Base-by-base conservation (phyloP, 2,113 vertebrate species). In the Calypte anna region DNA sequence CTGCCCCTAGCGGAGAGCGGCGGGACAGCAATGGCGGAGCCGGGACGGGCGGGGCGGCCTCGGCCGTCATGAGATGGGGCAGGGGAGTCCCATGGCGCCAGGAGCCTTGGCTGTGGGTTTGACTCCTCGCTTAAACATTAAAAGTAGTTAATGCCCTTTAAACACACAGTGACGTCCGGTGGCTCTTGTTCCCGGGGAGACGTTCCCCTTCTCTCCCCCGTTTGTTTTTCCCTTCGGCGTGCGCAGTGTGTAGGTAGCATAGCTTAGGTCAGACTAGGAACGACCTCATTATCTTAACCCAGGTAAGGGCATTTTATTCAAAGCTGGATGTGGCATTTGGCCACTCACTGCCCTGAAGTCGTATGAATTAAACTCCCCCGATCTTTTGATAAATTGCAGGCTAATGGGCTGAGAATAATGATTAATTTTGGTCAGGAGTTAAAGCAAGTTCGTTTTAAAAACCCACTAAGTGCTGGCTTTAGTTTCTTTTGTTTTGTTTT, bases 391-490 rank as follows among this genome's bases (percentile, higher is more conserved):
- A 22, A 15, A 69, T 23, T 38, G 3, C 7, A 27, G 12, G 28
- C 20, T 11, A 18, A 54, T 6, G 16, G 43, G 6, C 21, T 25
- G 19, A 28, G 33, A 58, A 76, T 13, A 38, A 21, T 63, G 11
- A 19, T 16, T 20, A 19, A 33, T 82, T 43, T n/a, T 19, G 10
- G 4, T 36, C 17, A 30, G 22, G 22, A 27, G 66, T 74, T 82
- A 58, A 69, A 74, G 5, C 17, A 44, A 14, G 0, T 25, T 44
- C 10, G 12, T 59, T 22, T 4, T 23, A 70, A 61, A 55, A 16
- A 12, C 3, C 9, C 12, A 2, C 2, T 4, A 38, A n/a, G 22
- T 0, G 1, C 33, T 51, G 1, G 9, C 24, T 53, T 38, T 53
- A 51, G 27, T 8, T 69, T 50, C 50, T n/a, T 57, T 38, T 40